Conservation (phyloP, 1,140 invertebrate genomes). For the Probaryconus sp. region DNA sequence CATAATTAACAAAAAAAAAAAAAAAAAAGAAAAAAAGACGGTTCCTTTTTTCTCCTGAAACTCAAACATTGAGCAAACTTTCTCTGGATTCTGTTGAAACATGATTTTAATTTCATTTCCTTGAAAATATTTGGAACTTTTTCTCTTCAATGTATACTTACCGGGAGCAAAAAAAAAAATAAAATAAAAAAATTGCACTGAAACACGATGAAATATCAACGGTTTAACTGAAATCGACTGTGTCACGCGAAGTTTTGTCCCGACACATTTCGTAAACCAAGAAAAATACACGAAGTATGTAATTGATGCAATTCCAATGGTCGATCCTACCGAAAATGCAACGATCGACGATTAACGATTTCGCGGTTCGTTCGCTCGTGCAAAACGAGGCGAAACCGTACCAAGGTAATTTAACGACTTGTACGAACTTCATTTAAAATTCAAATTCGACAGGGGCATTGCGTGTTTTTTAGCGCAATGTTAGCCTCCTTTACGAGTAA, state of each 20-base stretch:
- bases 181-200: too few relatives aligned
- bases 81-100: too few relatives aligned
- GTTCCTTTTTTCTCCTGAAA: too few relatives aligned
- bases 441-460: conserved; percentile 39
- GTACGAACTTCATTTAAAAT: conserved; percentile 50
- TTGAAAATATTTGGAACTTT: too few relatives aligned
- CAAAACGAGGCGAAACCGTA: conserved; percentile 44
- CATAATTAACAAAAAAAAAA: too few relatives aligned
- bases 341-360: conserved; percentile 53
- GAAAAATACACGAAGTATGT: conserved; percentile 29
- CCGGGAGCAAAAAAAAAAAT: too few relatives aligned
- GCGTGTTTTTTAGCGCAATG: conserved; percentile 20
- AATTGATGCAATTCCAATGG: conserved; percentile 50
- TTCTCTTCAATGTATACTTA: too few relatives aligned
- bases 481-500: conserved; percentile 40
- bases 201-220: conserved; percentile 4
- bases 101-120: too few relatives aligned
- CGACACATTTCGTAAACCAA: conserved; percentile 31
- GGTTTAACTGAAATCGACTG: conserved; percentile 17
- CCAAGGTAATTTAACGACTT: conserved; percentile 50
- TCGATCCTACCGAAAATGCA: conserved; percentile 33
- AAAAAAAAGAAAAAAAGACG: too few relatives aligned
- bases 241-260: conserved; percentile 31
- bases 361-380: conserved; percentile 52
- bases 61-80: too few relatives aligned